A percentile compares a stretch with the other conserved stretches of the same genome.
Conservation (phyloP, 1,140 invertebrate species). For the Panagrolaimus sp. region DNA sequence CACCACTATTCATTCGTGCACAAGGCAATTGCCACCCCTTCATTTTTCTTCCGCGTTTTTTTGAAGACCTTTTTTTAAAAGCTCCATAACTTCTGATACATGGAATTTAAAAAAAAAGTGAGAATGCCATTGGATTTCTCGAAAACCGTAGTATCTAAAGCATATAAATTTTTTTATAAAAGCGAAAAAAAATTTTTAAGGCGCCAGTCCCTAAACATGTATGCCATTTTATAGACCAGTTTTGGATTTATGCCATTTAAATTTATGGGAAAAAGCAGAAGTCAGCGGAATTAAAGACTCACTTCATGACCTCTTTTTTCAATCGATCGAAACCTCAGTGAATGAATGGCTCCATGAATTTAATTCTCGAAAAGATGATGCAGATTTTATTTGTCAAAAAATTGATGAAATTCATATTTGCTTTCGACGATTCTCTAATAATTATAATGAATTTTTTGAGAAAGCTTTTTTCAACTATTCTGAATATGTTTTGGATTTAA, state of each 20-base stretch:
- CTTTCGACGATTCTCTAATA: slow-evolving; percentile 3
- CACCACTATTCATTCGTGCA: no score
- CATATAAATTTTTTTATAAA: no score
- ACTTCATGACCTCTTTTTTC: slow-evolving; percentile 15
- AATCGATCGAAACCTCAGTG: slow-evolving; percentile 18
- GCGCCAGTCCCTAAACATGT: no score
- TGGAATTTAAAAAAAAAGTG: no score
- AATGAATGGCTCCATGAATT: slow-evolving; percentile 23
- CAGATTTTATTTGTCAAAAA: slow-evolving; percentile 17
- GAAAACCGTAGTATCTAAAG: no score
- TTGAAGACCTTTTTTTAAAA: no score
- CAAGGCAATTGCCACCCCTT: no score
- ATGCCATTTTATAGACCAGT: slow-evolving; percentile 21
- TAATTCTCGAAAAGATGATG: background rate
- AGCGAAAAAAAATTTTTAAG: no score
- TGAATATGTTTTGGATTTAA: slow-evolving; percentile 15
- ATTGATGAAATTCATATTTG: slow-evolving; percentile 25
- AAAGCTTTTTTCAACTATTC: slow-evolving; percentile 25
- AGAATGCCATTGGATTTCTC: no score
- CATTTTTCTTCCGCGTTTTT: no score
- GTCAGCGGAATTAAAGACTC: slow-evolving; percentile 4
- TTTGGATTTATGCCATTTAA: slow-evolving; percentile 26
- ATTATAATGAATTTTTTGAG: slow-evolving; percentile 28
- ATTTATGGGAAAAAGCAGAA: slow-evolving; percentile 24
- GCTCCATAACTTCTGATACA: no score